A percentile compares a stretch with the other conserved stretches of the same genome.
Conservation (phyloP, 2,113 vertebrate genomes). For the Gnathonemus echidnorhynchus region DNA sequence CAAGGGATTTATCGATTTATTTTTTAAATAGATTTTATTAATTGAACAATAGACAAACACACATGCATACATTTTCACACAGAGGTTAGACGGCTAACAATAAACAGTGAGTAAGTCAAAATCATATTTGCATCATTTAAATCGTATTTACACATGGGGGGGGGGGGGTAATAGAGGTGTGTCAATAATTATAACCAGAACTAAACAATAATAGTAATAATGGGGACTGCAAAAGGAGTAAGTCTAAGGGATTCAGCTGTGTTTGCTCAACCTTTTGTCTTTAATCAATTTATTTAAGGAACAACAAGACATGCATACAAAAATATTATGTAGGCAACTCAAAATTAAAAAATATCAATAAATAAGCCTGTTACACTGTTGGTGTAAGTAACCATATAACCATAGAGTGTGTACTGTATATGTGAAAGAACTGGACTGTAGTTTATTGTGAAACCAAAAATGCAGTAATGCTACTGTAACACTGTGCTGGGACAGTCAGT, state of each 20-base stretch:
- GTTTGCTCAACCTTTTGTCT: not conserved
- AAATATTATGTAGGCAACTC: not conserved
- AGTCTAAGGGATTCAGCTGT: not conserved
- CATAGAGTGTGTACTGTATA: not conserved
- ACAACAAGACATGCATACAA: not conserved
- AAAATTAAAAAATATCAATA: not conserved
- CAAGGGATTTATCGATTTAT: not conserved
- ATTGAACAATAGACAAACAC: not conserved
- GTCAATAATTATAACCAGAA: not conserved
- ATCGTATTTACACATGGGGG: not conserved
- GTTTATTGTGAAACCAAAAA: too few species aligned
- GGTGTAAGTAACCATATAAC: not conserved
- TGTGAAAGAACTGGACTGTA: too few species aligned
- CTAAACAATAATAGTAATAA: not conserved
- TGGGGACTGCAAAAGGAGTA: not conserved
- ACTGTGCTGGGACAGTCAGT: not conserved
- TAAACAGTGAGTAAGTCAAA: not conserved
- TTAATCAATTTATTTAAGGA: not conserved
- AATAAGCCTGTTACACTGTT: not conserved
- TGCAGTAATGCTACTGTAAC: not conserved
- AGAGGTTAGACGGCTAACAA: not conserved
- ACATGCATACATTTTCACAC: not conserved
- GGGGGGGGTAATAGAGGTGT: not conserved
- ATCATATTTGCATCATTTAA: not conserved
- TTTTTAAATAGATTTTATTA: not conserved